Evolutionary conservation across 2,888 invertebrate species (phyloP).

Genomic region (Pycnomerus fuliginosus): DNA sequence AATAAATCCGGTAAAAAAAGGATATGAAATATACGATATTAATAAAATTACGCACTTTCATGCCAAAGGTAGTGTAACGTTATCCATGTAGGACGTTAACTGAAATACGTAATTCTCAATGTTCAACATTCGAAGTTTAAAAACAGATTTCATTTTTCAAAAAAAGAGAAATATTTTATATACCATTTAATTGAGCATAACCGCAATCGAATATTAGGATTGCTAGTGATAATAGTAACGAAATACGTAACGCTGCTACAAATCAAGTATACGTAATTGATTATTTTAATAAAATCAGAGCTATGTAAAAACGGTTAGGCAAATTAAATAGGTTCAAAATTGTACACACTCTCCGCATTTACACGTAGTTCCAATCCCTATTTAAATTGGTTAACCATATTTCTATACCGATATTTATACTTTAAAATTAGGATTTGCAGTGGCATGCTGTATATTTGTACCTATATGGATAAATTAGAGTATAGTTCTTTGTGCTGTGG

Average conservation of each 20-base stretch:
- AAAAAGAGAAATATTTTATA: constrained; percentile 43
- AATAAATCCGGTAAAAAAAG: constrained; percentile 49
- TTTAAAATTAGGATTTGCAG: constrained; percentile 48
- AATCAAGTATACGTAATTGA: constrained; percentile 50
- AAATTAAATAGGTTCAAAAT: constrained; percentile 38
- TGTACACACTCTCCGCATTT: background rate
- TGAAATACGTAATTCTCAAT: constrained; percentile 36
- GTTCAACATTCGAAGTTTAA: constrained; percentile 26
- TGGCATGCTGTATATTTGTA: constrained; percentile 55
- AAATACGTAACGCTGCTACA: constrained; percentile 52
- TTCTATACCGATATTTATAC: constrained; percentile 39
- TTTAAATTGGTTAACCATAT: constrained; percentile 43
- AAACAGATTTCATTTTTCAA: constrained; percentile 20
- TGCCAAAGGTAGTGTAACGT: constrained; percentile 55
- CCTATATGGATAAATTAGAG: constrained; percentile 55
- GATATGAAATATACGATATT: constrained; percentile 55
- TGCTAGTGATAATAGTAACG: constrained; percentile 48
- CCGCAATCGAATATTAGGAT: constrained; percentile 36
- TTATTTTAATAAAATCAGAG: constrained; percentile 43
- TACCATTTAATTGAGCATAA: constrained; percentile 38
- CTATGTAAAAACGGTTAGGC: constrained; percentile 38
- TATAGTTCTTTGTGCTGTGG: constrained; percentile 57
- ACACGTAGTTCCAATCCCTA: constrained; percentile 17
- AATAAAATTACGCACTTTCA: constrained; percentile 52
- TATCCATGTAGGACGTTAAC: constrained; percentile 51